phyloP scores from a whole-genome alignment of 2,888 invertebrate species.

The Sepioteuthis lessoniana region DNA sequence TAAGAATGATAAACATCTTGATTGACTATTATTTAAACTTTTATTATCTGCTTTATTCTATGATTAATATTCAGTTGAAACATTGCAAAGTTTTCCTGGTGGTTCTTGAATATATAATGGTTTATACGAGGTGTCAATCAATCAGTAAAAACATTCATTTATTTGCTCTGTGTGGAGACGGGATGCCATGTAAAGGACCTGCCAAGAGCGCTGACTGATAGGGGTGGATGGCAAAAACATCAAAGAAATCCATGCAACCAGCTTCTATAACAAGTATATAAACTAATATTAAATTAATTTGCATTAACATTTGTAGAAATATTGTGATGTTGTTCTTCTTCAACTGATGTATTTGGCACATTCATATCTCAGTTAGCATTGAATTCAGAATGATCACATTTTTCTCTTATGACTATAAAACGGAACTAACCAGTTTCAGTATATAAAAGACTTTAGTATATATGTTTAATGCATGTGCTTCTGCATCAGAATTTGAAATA shows the following conservation, averaged over 20 bases:
- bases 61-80: no score
- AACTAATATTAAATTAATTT: neutral
- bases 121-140: no score
- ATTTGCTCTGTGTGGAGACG: no score
- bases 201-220: no score
- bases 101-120: no score
- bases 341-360: neutral
- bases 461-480: neutral
- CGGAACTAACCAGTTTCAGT: neutral
- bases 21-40: neutral
- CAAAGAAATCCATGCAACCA: no score
- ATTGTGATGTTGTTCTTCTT: neutral
- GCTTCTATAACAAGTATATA: no score
- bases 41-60: no score
- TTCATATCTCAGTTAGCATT: neutral
- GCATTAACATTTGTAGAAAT: neutral
- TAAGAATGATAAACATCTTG: neutral
- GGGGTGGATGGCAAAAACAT: no score
- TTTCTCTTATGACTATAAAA: slow-evolving; percentile 18
- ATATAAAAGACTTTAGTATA: neutral
- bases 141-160: no score
- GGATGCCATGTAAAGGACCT: no score
- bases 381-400: neutral
- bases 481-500: neutral
- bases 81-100: no score